Evolutionary conservation across 2,888 invertebrate genomes (phyloP), one percentile per base, ranked within the genome.

Genomic region (Entomobrya multifasciata): DNA sequence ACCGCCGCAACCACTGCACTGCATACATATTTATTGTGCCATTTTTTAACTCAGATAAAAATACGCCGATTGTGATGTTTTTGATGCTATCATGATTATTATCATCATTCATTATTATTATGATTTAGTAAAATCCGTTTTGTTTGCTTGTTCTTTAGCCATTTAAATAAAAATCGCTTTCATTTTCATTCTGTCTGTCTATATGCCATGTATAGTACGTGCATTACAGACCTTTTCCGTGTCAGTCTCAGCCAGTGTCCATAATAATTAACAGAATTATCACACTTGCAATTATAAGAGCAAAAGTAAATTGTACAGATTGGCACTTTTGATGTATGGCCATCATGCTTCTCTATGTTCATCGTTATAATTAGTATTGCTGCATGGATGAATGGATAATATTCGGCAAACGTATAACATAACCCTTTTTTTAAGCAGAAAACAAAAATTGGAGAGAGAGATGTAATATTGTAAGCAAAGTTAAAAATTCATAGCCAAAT

Each of bases 371-470:
- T 52, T 17, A 17, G n/a, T 17, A 52, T 8, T 17, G 17, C 17
- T 17, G 52, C 13, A 15, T 52, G 52, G 4, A 17, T 17, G n/a
- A 8, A 52, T n/a, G 17, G 4, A 13, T n/a, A n/a, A 8, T 60
- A 25, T 60, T 60, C 11, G 15, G 60, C 30, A 60, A 60, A 57
- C n/a, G n/a, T n/a, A 5, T 20, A 3, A 8, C 10, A 25, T 11
- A 11, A 57, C 52, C 25, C 25, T 77, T 15, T 49, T 11, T 44
- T 4, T 44, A n/a, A 5, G 11, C 47, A 62, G 47, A 70, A 76
- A 52, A 76, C n/a, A n/a, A 83, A 76, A 76, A 30, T 76, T 76
- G 49, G 30, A 83, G 44, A 62, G 41, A 76, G 83, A n/a, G n/a
- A n/a, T n/a, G n/a, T n/a, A n/a, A n/a, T n/a, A n/a, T n/a, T n/a